Percentiles rank a stretch among this genome's conserved stretches.
Conservation (phyloP, 2,888 invertebrate genomes). For the Hydropsyche betteni region DNA sequence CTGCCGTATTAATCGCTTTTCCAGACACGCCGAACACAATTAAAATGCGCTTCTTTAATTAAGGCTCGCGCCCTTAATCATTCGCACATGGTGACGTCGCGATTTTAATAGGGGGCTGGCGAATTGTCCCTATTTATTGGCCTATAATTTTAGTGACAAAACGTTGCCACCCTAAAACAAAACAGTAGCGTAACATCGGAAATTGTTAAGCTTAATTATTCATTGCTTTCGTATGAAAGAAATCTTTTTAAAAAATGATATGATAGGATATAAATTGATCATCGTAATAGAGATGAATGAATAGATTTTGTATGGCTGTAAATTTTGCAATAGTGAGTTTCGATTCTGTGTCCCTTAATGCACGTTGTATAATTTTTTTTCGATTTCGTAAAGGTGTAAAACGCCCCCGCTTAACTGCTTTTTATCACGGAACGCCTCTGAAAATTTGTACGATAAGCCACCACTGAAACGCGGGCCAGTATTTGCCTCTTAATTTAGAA, state of each 20-base stretch:
- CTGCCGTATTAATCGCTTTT: conserved; percentile 43
- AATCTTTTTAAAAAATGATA: too few relatives aligned
- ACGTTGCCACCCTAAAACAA: too few relatives aligned
- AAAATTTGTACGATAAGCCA: conserved; percentile 33
- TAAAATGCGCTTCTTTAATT: conserved; percentile 69
- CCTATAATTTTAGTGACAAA: conserved; percentile 39
- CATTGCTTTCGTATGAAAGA: too few relatives aligned
- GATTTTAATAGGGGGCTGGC: conserved; percentile 34
- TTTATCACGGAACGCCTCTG: conserved; percentile 33
- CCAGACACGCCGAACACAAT: conserved; percentile 60
- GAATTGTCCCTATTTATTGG: conserved; percentile 42
- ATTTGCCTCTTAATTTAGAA: conserved; percentile 28
- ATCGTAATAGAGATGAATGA: too few relatives aligned
- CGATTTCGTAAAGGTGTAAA: conserved; percentile 29
- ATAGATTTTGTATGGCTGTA: too few relatives aligned
- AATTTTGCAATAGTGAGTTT: too few relatives aligned
- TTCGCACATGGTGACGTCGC: conserved; percentile 66
- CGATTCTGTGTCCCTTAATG: too few relatives aligned
- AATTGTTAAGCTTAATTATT: too few relatives aligned
- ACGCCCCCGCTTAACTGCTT: conserved; percentile 34
- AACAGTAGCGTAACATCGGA: too few relatives aligned
- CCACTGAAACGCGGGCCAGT: conserved; percentile 12
- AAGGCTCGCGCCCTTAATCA: conserved; percentile 67
- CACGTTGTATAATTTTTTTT: neutral
- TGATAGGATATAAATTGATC: too few relatives aligned